These are phyloP conservation scores for Acromyrmex echinatior DNA, from an alignment of 1,140 invertebrate genomes.

Conservation along the genomic window DNA sequence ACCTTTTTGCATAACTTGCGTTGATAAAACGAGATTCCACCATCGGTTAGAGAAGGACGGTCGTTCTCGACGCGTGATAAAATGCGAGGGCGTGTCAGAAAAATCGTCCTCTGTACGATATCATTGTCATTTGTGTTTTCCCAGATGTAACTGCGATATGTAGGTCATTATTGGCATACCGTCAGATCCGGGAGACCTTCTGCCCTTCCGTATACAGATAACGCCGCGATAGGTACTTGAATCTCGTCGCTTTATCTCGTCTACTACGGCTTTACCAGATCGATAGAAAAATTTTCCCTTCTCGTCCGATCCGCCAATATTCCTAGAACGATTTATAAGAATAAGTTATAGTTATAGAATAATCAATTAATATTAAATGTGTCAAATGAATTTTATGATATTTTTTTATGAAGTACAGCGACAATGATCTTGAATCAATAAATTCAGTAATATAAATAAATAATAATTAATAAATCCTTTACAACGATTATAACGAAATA, in stretches of 20 bases:
- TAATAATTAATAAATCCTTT: no score
- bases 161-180: slow-evolving; percentile 54
- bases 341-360: not conserved
- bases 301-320: slow-evolving; percentile 11
- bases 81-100: slow-evolving; percentile 70
- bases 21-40: slow-evolving; percentile 67
- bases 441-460: no score
- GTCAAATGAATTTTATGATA: not conserved
- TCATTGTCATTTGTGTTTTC: slow-evolving; percentile 52
- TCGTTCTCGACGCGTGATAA: slow-evolving; percentile 63
- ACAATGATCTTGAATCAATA: not conserved
- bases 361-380: not conserved
- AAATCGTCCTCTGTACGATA: slow-evolving; percentile 51
- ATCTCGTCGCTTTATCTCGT: slow-evolving; percentile 41
- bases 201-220: slow-evolving; percentile 40
- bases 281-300: slow-evolving; percentile 19
- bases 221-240: not conserved
- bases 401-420: not conserved
- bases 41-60: slow-evolving; percentile 21
- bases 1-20: slow-evolving; percentile 72
- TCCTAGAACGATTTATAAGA: not conserved
- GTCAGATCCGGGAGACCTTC: slow-evolving; percentile 35
- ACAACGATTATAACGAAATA: no score
- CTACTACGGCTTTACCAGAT: slow-evolving; percentile 4
- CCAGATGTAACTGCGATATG: slow-evolving; percentile 47